Evolutionary conservation across 1,140 invertebrate genomes (phyloP), one percentile per base, ranked within the genome.

Genomic region (Aethina tumida): DNA sequence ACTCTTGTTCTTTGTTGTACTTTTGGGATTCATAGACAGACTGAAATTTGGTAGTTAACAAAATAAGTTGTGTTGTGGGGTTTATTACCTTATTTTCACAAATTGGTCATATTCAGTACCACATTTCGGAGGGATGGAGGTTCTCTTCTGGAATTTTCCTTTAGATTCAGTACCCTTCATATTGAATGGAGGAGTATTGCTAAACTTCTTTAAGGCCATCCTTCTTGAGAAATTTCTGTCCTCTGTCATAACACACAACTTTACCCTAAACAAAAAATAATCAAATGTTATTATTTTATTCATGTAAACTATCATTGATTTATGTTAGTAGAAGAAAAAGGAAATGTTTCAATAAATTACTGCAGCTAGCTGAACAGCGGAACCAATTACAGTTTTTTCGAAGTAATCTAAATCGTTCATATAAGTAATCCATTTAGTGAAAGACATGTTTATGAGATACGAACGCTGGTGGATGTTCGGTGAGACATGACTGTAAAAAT

Each of bases 131-230:
- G n/a, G n/a, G n/a, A n/a, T n/a, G n/a, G n/a, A n/a, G n/a, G n/a
- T n/a, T 21, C 32, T 21, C 27, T 19, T 19, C n/a, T 17, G 6
- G n/a, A 27, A 13, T 15, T 28, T 29, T 19, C 20, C n/a, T 13
- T 15, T 18, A 31, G 19, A 21, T 45, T 45, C 15, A 4, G 35
- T 10, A 16, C 41, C 37, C 22, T 43, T 47, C 12, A 40, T 18
- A 24, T 47, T 39, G 27, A 47, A 47, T 5, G 45, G 45, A 10
- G 45, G 45, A 22, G 33, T 22, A 30, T 47, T 47, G 29, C 41
- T 40, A 15, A 21, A 47, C 32, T 47, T 47, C 25, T 35, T 39
- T 9, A 47, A 18, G 15, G 41, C 26, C 41, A 43, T 43, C 38
- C 41, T 47, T 37, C 38, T 39, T 14, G 31, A 35, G 15, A 17